phyloP scores from a whole-genome alignment of 2,113 vertebrate species.

The Percina caprodes region DNA sequence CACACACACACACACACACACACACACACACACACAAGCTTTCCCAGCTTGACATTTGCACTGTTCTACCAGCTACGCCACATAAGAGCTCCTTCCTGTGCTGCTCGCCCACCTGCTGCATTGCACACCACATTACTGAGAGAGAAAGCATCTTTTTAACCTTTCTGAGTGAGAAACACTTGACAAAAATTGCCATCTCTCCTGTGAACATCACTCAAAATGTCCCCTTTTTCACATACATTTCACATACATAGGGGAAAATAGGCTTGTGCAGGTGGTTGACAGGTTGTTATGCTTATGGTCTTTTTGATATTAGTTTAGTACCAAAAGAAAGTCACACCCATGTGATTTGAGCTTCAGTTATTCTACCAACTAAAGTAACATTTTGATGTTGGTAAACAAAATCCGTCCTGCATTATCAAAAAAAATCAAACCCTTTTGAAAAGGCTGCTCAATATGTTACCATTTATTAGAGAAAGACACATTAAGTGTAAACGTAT shows the following conservation, averaged over 20 bases:
- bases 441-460: not conserved
- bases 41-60: conserved; percentile 58
- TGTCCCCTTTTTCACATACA: not conserved
- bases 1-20: conserved; percentile 4
- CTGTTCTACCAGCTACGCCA: conserved; percentile 34
- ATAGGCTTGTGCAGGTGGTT: not conserved
- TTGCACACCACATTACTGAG: not conserved
- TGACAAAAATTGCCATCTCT: conserved; percentile 33
- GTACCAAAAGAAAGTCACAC: not conserved
- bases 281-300: conserved; percentile 8
- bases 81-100: conserved; percentile 59
- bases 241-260: not conserved
- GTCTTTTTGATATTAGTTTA: conserved; percentile 28
- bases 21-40: conserved; percentile 18
- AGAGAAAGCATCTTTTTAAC: conserved; percentile 58
- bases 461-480: not conserved
- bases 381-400: not conserved
- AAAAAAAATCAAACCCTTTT: not conserved
- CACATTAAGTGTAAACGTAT: not conserved
- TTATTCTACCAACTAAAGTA: not conserved
- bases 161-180: conserved; percentile 56
- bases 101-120: conserved; percentile 67
- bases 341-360: not conserved
- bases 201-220: conserved; percentile 31
- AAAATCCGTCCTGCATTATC: not conserved